A percentile compares a stretch with the other conserved stretches of the same genome.
Conservation (phyloP, 1,140 invertebrate species). For the Helicorthomorpha holstii region DNA sequence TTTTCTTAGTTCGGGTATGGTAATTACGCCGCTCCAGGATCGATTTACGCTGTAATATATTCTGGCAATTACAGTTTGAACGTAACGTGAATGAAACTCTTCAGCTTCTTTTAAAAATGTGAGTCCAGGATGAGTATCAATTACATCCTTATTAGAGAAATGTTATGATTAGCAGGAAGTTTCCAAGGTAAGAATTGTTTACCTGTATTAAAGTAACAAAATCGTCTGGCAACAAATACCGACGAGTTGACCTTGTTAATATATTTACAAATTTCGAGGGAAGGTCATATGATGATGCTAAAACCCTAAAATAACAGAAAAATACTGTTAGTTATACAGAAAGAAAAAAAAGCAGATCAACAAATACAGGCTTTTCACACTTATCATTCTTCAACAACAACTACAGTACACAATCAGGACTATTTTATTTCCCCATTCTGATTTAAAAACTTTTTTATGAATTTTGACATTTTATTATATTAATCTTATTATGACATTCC, state of each 20-base stretch:
- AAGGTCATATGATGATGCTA: constrained; percentile 63
- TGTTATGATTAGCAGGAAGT: too few species aligned
- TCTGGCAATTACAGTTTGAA: constrained; percentile 90
- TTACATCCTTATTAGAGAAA: constrained; percentile 61
- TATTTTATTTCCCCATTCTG: too few species aligned
- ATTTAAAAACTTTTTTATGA: too few species aligned
- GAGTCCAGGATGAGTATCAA: constrained; percentile 96
- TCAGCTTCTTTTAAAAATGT: constrained; percentile 91
- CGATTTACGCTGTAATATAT: constrained; percentile 98
- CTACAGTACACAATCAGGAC: too few species aligned
- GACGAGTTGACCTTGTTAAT: constrained; percentile 28
- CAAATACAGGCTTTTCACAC: too few species aligned
- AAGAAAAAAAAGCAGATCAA: neutral
- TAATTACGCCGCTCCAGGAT: constrained; percentile 89
- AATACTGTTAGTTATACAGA: neutral
- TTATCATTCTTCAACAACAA: too few species aligned
- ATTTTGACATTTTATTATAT: too few species aligned
- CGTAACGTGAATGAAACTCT: constrained; percentile 97
- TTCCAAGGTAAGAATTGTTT: too few species aligned
- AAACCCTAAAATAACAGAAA: constrained; percentile 37
- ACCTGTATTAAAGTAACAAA: constrained; percentile 61
- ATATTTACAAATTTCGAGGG: constrained; percentile 79
- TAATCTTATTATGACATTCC: too few species aligned
- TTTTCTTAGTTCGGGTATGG: constrained; percentile 68
- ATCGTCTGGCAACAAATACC: constrained; percentile 44